A percentile compares a stretch with the other conserved stretches of the same genome.
These are phyloP conservation scores for Grallaria varia DNA, from an alignment of 2,113 vertebrate species.

Conservation along the genomic window DNA sequence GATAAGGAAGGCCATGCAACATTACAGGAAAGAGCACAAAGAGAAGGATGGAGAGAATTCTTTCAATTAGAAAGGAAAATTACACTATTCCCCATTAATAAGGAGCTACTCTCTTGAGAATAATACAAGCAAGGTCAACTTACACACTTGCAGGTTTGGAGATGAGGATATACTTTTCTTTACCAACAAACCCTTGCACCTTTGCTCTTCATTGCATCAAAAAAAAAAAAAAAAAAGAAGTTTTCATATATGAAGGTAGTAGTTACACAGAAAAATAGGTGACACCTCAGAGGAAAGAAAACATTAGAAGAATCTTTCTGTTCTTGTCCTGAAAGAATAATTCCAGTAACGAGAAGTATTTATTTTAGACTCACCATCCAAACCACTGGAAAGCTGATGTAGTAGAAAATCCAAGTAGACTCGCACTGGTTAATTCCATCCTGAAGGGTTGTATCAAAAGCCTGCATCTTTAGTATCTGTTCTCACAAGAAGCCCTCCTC, in stretches of 20 bases:
- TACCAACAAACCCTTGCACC: background rate
- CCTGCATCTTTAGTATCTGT: accelerated
- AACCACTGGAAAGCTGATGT: background rate
- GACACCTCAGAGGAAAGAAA: background rate
- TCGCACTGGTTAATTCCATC: background rate
- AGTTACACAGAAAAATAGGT: background rate
- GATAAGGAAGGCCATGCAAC: background rate
- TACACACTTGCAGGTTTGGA: background rate
- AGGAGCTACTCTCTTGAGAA: background rate
- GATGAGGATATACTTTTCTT: background rate
- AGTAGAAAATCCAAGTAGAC: background rate
- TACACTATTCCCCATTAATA: background rate
- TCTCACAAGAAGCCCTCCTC: background rate
- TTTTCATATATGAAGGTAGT: background rate
- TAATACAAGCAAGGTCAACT: background rate
- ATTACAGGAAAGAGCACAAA: background rate
- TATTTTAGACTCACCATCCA: background rate
- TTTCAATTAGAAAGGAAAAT: background rate
- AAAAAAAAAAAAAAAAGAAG: background rate
- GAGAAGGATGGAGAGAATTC: background rate
- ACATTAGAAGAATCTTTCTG: background rate
- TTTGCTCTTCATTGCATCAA: background rate
- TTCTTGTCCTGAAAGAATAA: background rate
- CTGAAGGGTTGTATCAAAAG: background rate
- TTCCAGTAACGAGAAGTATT: background rate